Evolutionary conservation across 2,113 vertebrate genomes (phyloP).

Genomic region (Castor canadensis): DNA sequence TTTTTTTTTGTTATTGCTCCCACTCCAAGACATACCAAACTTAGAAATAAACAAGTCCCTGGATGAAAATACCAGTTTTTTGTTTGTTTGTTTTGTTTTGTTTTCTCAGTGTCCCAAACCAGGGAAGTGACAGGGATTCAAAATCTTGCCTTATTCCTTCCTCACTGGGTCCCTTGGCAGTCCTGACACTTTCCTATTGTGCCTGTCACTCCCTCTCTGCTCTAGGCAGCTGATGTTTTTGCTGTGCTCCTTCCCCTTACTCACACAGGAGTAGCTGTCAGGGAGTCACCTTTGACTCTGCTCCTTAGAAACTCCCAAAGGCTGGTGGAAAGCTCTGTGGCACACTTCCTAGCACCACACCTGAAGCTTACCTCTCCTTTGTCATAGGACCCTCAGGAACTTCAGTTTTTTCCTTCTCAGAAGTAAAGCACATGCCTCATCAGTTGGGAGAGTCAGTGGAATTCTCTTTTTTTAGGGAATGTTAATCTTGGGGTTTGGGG

Average conservation of each 20-base stretch:
- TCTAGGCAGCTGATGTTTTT: neutral
- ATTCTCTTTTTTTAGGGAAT: neutral
- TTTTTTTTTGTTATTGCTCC: neutral
- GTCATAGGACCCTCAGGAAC: neutral
- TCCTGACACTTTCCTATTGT: fast-evolving
- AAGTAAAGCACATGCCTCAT: neutral
- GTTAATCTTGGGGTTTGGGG: neutral
- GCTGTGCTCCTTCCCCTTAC: neutral
- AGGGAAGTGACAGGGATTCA: neutral
- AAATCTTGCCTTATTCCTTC: neutral
- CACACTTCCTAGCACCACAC: no score
- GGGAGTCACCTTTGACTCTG: neutral
- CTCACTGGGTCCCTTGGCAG: neutral
- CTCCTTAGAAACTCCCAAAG: neutral
- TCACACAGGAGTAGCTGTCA: neutral
- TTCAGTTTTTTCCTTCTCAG: neutral
- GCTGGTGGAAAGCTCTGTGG: neutral
- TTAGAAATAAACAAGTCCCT: neutral
- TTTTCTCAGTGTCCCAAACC: neutral
- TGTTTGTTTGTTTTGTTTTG: neutral
- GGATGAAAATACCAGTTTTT: neutral
- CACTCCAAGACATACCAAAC: neutral
- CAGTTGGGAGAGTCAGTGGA: neutral
- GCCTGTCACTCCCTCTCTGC: fast-evolving
- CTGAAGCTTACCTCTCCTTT: neutral